Percentiles rank a stretch among this genome's conserved stretches.
phyloP scores from a whole-genome alignment of 2,113 vertebrate genomes.

The Etheostoma spectabile region DNA sequence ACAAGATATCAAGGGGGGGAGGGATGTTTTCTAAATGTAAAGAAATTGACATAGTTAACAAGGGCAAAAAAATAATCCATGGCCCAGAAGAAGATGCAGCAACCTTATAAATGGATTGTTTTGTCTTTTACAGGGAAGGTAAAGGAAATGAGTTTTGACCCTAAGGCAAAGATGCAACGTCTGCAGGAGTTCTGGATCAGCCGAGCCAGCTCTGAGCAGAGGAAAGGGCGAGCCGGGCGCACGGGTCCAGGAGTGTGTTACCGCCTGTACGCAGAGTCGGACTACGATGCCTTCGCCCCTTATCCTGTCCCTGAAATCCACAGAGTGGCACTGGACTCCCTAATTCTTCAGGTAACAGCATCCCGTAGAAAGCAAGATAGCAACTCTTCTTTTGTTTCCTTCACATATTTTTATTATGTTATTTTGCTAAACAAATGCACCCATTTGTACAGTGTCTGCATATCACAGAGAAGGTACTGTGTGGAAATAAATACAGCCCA shows the following conservation, averaged over 20 bases:
- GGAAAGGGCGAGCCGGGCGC: conserved; percentile 92
- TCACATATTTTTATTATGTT: too few relatives aligned
- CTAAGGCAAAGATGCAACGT: conserved; percentile 91
- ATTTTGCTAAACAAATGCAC: too few relatives aligned
- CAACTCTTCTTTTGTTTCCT: rapidly evolving
- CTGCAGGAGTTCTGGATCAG: conserved; percentile 99
- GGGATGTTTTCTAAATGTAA: not conserved
- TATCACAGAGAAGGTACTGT: too few relatives aligned
- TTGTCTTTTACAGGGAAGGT: conserved; percentile 88
- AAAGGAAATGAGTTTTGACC: conserved; percentile 96
- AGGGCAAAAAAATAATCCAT: not conserved
- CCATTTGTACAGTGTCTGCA: too few relatives aligned
- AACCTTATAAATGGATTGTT: not conserved
- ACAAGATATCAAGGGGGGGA: not conserved
- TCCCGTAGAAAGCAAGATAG: not conserved
- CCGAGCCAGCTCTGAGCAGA: conserved; percentile 93
- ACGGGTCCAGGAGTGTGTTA: conserved; percentile 94
- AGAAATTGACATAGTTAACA: not conserved
- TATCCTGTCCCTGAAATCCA: conserved; percentile 93
- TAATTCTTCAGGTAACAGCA: conserved; percentile 89
- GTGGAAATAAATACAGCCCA: too few relatives aligned
- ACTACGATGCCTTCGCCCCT: conserved; percentile 89
- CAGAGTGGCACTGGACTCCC: conserved; percentile 89
- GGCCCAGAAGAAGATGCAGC: not conserved
- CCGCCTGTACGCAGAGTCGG: conserved; percentile 90